These are phyloP conservation scores for Halcyon malimbica DNA, from an alignment of 2,113 vertebrate genomes.

Conservation along the genomic window DNA sequence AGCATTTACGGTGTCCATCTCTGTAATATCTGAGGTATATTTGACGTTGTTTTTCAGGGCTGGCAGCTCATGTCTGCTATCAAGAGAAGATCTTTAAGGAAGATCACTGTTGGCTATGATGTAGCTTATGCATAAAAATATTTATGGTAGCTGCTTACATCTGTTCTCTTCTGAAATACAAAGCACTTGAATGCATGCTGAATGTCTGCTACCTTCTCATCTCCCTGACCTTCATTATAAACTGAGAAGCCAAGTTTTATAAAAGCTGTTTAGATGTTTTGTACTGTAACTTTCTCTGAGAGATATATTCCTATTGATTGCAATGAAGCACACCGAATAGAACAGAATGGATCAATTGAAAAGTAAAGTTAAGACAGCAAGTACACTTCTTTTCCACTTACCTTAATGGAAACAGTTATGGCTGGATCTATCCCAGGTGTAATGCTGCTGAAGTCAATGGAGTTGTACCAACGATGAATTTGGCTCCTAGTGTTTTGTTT, in stretches of 20 bases:
- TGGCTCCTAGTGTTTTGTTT: conserved; percentile 50
- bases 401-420: conserved; percentile 47
- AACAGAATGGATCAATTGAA: conserved; percentile 44
- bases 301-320: conserved; percentile 63
- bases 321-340: conserved; percentile 22
- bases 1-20: neutral
- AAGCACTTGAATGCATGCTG: neutral
- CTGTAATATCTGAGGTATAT: neutral
- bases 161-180: neutral
- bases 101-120: conserved; percentile 4
- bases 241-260: conserved; percentile 16
- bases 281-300: conserved; percentile 53
- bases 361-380: conserved; percentile 68
- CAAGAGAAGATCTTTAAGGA: neutral
- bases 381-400: conserved; percentile 58
- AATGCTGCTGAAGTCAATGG: conserved; percentile 53
- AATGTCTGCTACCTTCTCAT: conserved; percentile 16
- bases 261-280: conserved; percentile 54
- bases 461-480: conserved; percentile 43
- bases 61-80: neutral
- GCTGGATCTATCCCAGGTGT: conserved; percentile 54
- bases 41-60: neutral
- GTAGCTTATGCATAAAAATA: conserved; percentile 22
- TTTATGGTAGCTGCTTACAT: neutral
- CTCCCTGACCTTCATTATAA: conserved; percentile 53